phyloP scores from a whole-genome alignment of 2,797 vertebrate genomes.

The Argentina silus region DNA sequence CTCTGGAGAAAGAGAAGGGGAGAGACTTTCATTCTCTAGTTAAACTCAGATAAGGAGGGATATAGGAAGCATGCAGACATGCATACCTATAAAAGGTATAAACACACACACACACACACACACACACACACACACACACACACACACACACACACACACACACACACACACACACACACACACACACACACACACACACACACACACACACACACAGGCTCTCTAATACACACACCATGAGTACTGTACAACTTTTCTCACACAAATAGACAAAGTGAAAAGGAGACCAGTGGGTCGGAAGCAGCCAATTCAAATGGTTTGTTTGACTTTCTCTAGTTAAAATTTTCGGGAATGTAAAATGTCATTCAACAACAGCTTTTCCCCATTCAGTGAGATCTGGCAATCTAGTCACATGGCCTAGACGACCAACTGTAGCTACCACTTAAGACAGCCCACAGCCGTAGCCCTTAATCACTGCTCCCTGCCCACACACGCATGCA shows the following conservation, averaged over 20 bases:
- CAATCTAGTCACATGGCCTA: no score
- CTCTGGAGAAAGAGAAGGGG: constrained; percentile 73
- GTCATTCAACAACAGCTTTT: no score
- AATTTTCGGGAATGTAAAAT: no score
- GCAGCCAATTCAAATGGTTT: no score
- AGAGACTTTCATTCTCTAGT: no score
- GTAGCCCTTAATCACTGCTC: no score
- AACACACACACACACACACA: constrained; percentile 20
- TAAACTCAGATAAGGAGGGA: neutral
- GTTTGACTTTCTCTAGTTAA: no score
- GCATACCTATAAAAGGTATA: neutral
- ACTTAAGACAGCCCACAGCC: no score
- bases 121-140: constrained; percentile 8
- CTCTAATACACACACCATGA: constrained; percentile 10
- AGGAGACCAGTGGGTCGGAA: no score
- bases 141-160: neutral
- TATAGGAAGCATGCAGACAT: neutral
- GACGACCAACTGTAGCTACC: no score
- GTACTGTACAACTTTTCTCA: neutral
- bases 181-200: constrained; percentile 14
- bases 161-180: constrained; percentile 13
- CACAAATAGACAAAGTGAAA: neutral
- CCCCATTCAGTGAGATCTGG: no score
- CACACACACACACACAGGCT: constrained; percentile 7
- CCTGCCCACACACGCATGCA: constrained; percentile 5